A percentile compares a stretch with the other conserved stretches of the same genome.
Conservation (phyloP, 2,888 invertebrate species). For the Troides helena region DNA sequence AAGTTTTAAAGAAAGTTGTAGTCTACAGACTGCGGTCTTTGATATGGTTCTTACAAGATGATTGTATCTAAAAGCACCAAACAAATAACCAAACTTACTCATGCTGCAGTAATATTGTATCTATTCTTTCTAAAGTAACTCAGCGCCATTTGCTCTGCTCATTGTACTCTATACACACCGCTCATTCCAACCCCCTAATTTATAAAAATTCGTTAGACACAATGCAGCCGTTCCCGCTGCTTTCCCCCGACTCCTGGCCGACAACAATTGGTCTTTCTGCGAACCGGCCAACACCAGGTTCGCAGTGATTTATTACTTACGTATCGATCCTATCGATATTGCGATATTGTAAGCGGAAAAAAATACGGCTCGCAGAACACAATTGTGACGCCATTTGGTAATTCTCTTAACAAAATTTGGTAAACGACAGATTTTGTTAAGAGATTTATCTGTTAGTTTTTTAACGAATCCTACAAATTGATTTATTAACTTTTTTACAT, state of each 20-base stretch:
- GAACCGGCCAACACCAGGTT: constrained; percentile 22
- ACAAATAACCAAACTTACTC: no score
- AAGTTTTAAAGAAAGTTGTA: no score
- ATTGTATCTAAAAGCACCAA: no score
- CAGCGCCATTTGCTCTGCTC: no score
- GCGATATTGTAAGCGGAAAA: constrained; percentile 31
- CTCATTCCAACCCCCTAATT: constrained; percentile 10
- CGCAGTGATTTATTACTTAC: constrained; percentile 56
- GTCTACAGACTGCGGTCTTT: no score
- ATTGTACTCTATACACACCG: no score
- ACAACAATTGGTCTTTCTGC: constrained; percentile 23
- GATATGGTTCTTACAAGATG: no score
- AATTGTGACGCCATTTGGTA: constrained; percentile 23
- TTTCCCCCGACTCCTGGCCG: neutral
- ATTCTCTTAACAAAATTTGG: neutral
- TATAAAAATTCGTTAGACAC: constrained; percentile 12
- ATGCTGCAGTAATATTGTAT: no score
- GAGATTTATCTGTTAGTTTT: constrained; percentile 5
- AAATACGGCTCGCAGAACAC: constrained; percentile 9
- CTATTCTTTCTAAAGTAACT: no score
- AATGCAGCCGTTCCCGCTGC: neutral
- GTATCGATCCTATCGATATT: constrained; percentile 34
- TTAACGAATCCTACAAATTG: constrained; percentile 11
- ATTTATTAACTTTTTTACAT: constrained; percentile 7
- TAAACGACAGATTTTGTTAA: constrained; percentile 1